Evolutionary conservation across 2,888 invertebrate species (phyloP).

Genomic region (Lasioglossum morio): DNA sequence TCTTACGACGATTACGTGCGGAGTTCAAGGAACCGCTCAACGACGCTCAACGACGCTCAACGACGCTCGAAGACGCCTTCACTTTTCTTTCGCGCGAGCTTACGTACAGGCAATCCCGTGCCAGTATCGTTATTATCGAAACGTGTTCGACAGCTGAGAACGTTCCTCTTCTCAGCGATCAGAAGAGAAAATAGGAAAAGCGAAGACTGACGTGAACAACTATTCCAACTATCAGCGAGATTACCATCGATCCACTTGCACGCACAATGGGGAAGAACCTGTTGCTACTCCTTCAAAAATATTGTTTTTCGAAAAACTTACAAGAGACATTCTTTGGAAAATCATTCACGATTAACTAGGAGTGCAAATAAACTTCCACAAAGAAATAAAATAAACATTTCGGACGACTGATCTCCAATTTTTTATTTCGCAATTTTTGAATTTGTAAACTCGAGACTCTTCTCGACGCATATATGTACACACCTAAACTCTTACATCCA

Average conservation of each 20-base stretch:
- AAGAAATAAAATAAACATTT: background rate
- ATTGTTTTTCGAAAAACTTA: background rate
- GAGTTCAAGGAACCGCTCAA: slow-evolving; percentile 63
- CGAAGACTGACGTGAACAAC: slow-evolving; percentile 1
- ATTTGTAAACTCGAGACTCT: too few species aligned
- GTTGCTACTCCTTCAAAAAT: background rate
- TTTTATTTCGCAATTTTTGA: too few species aligned
- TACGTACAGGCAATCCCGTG: background rate
- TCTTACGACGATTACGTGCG: slow-evolving; percentile 65
- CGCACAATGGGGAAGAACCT: background rate
- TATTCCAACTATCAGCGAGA: slow-evolving; percentile 14
- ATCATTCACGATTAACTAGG: slow-evolving; percentile 20
- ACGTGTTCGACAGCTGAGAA: slow-evolving; percentile 47
- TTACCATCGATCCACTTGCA: background rate
- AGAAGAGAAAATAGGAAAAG: background rate
- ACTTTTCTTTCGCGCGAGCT: slow-evolving; percentile 52
- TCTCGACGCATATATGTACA: too few species aligned
- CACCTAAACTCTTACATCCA: too few species aligned
- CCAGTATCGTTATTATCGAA: slow-evolving; percentile 26
- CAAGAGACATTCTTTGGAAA: background rate
- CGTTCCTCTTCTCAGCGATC: slow-evolving; percentile 41
- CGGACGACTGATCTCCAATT: too few species aligned
- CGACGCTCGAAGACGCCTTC: slow-evolving; percentile 33
- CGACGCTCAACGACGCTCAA: slow-evolving; percentile 27
- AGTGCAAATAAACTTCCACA: background rate